Percentiles rank a stretch among this genome's conserved stretches.
Conservation (phyloP, 2,797 vertebrate genomes). For the Anniella stebbinsi region DNA sequence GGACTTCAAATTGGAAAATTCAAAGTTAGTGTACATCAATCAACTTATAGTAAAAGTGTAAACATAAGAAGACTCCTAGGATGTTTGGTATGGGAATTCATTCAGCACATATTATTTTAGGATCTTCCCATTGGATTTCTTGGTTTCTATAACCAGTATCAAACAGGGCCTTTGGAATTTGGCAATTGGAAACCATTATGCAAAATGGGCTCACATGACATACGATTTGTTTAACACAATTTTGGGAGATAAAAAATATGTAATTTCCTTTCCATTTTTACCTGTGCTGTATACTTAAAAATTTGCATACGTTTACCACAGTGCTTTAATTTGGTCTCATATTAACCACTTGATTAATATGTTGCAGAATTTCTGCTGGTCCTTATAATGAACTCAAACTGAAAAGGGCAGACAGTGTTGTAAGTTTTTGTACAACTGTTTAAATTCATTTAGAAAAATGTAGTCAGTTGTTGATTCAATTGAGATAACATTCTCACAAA, state of each 20-base stretch:
- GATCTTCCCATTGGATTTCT: background rate
- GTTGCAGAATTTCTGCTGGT: background rate
- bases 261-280: background rate
- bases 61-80: background rate
- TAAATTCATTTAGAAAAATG: background rate
- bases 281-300: background rate
- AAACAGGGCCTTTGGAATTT: background rate
- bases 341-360: background rate
- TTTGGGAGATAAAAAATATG: background rate
- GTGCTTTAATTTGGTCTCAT: background rate
- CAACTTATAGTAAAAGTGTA: background rate
- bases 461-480: background rate
- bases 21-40: background rate
- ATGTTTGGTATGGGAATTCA: background rate
- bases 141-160: background rate
- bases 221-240: background rate
- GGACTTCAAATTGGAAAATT: background rate
- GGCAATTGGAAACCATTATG: background rate
- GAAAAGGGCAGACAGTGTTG: background rate
- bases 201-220: background rate
- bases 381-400: background rate
- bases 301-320: background rate
- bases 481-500: background rate
- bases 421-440: background rate
- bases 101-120: background rate